A percentile compares a stretch with the other conserved stretches of the same genome.
phyloP scores from a whole-genome alignment of 92 coral and sea anemone species.

The Nematostella vectensis region DNA sequence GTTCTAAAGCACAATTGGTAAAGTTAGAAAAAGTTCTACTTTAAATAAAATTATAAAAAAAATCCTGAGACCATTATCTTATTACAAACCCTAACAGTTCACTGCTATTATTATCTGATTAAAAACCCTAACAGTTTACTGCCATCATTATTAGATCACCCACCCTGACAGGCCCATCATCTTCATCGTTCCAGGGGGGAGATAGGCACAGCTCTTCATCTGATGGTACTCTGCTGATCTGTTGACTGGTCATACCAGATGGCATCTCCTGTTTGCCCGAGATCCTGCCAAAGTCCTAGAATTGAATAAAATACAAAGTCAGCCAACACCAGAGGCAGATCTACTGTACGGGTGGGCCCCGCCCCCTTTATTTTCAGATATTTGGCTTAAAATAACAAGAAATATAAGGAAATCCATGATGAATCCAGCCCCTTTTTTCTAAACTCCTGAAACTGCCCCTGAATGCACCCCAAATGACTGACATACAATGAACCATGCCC shows the following conservation, averaged over 20 bases:
- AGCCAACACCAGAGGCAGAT: background rate
- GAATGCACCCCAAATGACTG: too few species aligned
- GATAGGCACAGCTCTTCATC: conserved; percentile 91
- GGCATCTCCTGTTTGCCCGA: conserved; percentile 73
- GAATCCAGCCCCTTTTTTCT: too few species aligned
- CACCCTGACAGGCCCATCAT: conserved; percentile 79
- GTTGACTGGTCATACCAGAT: conserved; percentile 78
- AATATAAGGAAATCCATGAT: too few species aligned
- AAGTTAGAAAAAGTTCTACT: background rate
- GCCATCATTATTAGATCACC: too few species aligned
- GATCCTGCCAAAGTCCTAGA: conserved; percentile 78
- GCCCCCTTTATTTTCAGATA: too few species aligned
- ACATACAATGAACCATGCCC: too few species aligned
- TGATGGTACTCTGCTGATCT: conserved; percentile 87
- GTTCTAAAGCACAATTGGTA: conserved; percentile 21
- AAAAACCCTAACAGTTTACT: background rate
- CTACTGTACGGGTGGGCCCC: too few species aligned
- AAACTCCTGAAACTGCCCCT: too few species aligned
- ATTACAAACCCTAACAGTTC: background rate
- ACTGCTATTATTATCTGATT: background rate
- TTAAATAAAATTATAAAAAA: too few species aligned
- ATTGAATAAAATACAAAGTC: background rate
- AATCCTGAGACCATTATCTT: background rate
- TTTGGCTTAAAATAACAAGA: too few species aligned
- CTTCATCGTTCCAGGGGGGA: conserved; percentile 93